These are phyloP conservation scores for Theropithecus gelada DNA, from an alignment of 2,113 vertebrate species.

Conservation along the genomic window DNA sequence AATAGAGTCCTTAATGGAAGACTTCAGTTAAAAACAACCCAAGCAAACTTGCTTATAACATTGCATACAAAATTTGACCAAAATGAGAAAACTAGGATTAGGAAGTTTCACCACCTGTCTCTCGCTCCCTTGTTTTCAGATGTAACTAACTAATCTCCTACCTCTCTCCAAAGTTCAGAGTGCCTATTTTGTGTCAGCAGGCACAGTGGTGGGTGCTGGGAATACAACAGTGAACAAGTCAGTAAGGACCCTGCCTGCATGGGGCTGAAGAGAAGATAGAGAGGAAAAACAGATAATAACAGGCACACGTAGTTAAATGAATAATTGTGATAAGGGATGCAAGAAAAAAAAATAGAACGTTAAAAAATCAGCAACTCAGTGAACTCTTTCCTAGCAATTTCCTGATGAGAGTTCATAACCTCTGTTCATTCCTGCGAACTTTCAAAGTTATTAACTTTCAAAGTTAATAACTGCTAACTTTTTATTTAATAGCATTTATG, in stretches of 20 bases:
- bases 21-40: not conserved
- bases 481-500: conserved; percentile 1
- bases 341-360: not conserved
- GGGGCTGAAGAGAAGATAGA: not conserved
- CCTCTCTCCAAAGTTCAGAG: not conserved
- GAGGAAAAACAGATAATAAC: not conserved
- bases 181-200: too few species aligned
- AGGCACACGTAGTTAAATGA: not conserved
- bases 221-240: not conserved
- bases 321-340: not conserved
- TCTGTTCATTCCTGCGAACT: not conserved
- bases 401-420: not conserved
- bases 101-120: not conserved
- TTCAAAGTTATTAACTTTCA: not conserved
- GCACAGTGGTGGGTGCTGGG: not conserved
- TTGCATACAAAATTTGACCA: not conserved
- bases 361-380: not conserved
- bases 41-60: not conserved
- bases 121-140: not conserved
- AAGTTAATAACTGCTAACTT: conserved; percentile 39
- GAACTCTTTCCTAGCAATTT: not conserved
- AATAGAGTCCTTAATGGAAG: not conserved
- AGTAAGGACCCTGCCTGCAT: not conserved
- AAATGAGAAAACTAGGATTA: not conserved
- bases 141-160: not conserved